Conservation (phyloP, 2,113 vertebrate species). For the Delphinus delphis region DNA sequence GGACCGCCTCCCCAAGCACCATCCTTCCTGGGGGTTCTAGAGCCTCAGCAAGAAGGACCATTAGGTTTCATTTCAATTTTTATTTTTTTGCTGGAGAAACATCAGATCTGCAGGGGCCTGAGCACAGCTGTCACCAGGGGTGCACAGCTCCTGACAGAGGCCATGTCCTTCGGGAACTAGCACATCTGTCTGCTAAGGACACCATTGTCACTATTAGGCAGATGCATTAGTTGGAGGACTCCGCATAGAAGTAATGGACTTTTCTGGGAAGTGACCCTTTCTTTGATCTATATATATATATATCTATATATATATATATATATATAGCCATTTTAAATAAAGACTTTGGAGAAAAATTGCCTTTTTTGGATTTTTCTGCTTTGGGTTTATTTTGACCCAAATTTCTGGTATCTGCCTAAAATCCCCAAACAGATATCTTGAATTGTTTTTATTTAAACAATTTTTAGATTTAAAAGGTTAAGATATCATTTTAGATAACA, state of each 20-base stretch:
- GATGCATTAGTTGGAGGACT: neutral
- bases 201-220: neutral
- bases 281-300: neutral
- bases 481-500: neutral
- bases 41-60: neutral
- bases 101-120: neutral
- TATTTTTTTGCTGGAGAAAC: neutral
- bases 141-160: neutral
- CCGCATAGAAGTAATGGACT: neutral
- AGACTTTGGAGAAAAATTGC: constrained; percentile 2
- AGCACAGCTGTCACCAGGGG: neutral
- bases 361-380: neutral
- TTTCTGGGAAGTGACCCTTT: neutral
- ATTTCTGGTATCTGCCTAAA: constrained; percentile 14
- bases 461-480: constrained; percentile 14
- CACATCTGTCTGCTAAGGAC: neutral
- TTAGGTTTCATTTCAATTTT: neutral
- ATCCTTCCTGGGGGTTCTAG: neutral
- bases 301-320: neutral
- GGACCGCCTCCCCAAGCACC: neutral
- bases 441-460: constrained; percentile 23
- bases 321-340: neutral
- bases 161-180: neutral
- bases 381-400: constrained; percentile 14
- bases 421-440: neutral